Percentiles rank a stretch among this genome's conserved stretches.
phyloP scores from a whole-genome alignment of 2,888 invertebrate species.

The Parochlus steinenii region DNA sequence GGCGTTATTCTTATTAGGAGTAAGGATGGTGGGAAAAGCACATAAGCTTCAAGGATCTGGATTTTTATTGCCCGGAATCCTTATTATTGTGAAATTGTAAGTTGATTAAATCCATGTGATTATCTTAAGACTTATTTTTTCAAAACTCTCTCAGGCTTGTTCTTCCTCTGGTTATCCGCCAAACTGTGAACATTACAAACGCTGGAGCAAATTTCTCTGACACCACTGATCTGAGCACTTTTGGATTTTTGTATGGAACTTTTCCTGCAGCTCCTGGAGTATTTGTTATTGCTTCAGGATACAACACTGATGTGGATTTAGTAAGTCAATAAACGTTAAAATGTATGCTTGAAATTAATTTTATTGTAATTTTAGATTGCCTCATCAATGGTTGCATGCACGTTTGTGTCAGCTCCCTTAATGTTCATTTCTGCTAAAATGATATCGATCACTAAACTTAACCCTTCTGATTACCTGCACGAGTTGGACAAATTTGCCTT shows the following conservation, averaged over 20 bases:
- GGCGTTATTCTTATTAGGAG: conserved; percentile 76
- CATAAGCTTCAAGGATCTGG: conserved; percentile 60
- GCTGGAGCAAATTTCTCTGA: conserved; percentile 53
- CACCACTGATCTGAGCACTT: conserved; percentile 70
- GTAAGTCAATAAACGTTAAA: conserved; percentile 32
- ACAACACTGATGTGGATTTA: conserved; percentile 71
- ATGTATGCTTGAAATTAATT: conserved; percentile 1
- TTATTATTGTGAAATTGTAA: conserved; percentile 81
- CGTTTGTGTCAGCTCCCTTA: conserved; percentile 83
- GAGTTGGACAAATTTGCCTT: conserved; percentile 66
- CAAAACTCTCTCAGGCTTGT: conserved; percentile 40
- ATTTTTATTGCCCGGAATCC: conserved; percentile 64
- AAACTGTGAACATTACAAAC: conserved; percentile 60
- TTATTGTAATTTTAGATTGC: conserved; percentile 51
- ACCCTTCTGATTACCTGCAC: conserved; percentile 53
- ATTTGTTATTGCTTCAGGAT: conserved; percentile 83
- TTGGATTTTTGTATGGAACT: conserved; percentile 89
- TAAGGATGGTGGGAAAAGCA: conserved; percentile 85
- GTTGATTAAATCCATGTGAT: conserved; percentile 21
- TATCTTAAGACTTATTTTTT: conserved; percentile 4
- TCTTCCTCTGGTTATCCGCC: conserved; percentile 71
- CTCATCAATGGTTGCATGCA: conserved; percentile 86
- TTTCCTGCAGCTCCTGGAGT: conserved; percentile 94
- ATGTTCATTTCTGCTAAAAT: conserved; percentile 93
- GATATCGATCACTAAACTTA: conserved; percentile 58